Evolutionary conservation across 2,797 vertebrate species (phyloP), one percentile per base, ranked within the genome.

Genomic region (Argya squamiceps): DNA sequence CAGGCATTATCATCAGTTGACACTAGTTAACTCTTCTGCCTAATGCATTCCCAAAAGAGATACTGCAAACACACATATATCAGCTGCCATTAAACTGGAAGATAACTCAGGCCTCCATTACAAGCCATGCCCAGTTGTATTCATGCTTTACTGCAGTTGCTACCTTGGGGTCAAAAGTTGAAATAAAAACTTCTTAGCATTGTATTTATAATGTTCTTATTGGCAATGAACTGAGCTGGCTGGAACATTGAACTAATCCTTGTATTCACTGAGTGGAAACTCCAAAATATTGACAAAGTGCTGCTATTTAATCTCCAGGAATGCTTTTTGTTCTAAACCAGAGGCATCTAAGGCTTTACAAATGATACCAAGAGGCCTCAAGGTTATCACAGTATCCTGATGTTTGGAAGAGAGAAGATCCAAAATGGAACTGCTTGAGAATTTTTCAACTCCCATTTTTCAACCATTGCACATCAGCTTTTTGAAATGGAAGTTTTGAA

Each of bases 251-350:
- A 92, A 79, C 75, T 94, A 90, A 94, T 92, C 83, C 67, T 44
- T 84, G 50, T 92, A 68, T 47, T 88, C 77, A 76, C 59, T 46
- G 80, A 92, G 56, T 74, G 80, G 85, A 96, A 95, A 89, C 63
- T 92, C 70, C 63, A 94, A 95, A 88, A 93, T 76, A 59, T 87
- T 94, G 89, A 92, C 85, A 67, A 91, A 93, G 83, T 88, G 52
- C 73, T 90, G 76, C 59, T 88, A 70, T 84, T 94, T 96, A 84
- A 94, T 94, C 89, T 90, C 52, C 49, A 87, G 77, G 93, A 96
- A 93, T 94, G 89, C 82, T 92, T 95, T 95, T 91, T 92, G 84
- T 93, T 94, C 80, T 86, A 84, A 93, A 84, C 70, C 70, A 86
- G 70, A 73, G 52, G 44, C 0, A 0, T 50, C 67, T 79, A 64